These are phyloP conservation scores for Horisme vitalbata DNA, from an alignment of 2,888 invertebrate genomes.

Conservation along the genomic window DNA sequence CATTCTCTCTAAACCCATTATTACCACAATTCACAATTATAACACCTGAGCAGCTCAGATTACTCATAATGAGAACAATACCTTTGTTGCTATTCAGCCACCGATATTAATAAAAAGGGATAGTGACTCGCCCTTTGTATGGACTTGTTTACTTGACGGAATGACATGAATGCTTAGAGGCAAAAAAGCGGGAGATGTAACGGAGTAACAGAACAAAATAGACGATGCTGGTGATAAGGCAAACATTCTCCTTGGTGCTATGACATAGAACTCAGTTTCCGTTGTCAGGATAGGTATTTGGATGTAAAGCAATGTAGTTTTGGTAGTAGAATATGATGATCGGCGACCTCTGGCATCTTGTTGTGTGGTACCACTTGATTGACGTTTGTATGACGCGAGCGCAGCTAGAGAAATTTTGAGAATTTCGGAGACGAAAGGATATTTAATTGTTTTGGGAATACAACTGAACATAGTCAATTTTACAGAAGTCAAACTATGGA, in stretches of 20 bases:
- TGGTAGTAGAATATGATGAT: conserved; percentile 61
- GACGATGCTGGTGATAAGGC: conserved; percentile 33
- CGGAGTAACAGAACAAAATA: conserved; percentile 45
- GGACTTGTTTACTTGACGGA: conserved; percentile 70
- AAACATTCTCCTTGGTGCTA: conserved; percentile 36
- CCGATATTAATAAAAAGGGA: conserved; percentile 70
- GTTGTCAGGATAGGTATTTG: conserved; percentile 26
- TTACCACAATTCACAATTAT: conserved; percentile 61
- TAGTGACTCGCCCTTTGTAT: conserved; percentile 74
- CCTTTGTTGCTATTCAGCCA: conserved; percentile 73
- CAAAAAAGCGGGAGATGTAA: conserved; percentile 65
- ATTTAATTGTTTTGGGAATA: conserved; percentile 43
- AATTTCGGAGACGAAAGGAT: conserved; percentile 55
- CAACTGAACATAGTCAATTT: too few species aligned
- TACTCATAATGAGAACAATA: conserved; percentile 71
- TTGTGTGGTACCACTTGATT: conserved; percentile 70
- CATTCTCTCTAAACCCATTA: conserved; percentile 63
- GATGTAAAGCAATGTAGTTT: conserved; percentile 27
- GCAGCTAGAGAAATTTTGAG: conserved; percentile 65
- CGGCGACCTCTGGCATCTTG: conserved; percentile 72
- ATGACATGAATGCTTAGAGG: conserved; percentile 71
- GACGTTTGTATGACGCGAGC: conserved; percentile 72
- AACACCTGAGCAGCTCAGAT: conserved; percentile 77
- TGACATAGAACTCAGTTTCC: conserved; percentile 39
- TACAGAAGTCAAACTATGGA: too few species aligned